These are phyloP conservation scores for Morpho deidamia DNA, from an alignment of 2,888 invertebrate genomes.

Conservation along the genomic window DNA sequence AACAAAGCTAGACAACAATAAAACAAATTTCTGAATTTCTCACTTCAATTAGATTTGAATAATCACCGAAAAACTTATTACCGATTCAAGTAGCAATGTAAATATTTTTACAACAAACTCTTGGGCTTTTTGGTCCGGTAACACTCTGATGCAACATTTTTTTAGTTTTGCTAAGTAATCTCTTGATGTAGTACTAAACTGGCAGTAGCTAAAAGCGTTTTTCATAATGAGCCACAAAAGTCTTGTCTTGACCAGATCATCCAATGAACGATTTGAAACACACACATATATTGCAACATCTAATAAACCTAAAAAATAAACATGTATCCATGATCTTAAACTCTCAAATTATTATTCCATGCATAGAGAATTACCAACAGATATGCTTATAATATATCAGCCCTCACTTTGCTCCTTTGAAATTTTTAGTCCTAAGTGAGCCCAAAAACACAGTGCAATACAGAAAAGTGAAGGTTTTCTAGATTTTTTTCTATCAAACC, in stretches of 20 bases:
- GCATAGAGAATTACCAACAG: too few species aligned
- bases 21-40: too few species aligned
- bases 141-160: constrained; percentile 43
- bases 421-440: too few species aligned
- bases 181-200: constrained; percentile 52
- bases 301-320: constrained; percentile 46
- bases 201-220: constrained; percentile 58
- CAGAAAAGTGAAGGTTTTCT: too few species aligned
- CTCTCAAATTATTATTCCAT: too few species aligned
- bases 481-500: too few species aligned
- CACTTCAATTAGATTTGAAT: too few species aligned
- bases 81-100: constrained; percentile 50
- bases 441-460: too few species aligned
- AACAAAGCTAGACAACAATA: background rate
- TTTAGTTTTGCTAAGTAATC: constrained; percentile 47
- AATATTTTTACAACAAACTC: constrained; percentile 58
- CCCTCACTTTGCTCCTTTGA: too few species aligned
- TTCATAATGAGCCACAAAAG: constrained; percentile 61
- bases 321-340: too few species aligned
- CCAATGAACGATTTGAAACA: constrained; percentile 44
- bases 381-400: too few species aligned
- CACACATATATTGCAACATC: constrained; percentile 48
- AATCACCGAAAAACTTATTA: constrained; percentile 28
- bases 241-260: constrained; percentile 59
- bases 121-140: constrained; percentile 57